A percentile compares a stretch with the other conserved stretches of the same genome.
Evolutionary conservation across 2,888 invertebrate species (phyloP).

Genomic region (Tillus elongatus): DNA sequence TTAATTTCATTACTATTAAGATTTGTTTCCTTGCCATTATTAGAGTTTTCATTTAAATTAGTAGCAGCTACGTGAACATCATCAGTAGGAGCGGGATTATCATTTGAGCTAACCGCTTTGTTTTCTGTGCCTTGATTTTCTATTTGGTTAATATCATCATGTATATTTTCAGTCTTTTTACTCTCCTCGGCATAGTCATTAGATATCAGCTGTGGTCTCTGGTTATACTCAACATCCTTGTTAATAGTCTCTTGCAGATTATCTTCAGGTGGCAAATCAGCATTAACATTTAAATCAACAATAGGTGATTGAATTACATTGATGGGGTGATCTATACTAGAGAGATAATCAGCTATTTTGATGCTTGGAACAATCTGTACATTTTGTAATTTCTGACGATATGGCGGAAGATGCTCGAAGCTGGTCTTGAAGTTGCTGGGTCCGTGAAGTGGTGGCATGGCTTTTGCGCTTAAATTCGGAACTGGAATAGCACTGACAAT

Average conservation of each 20-base stretch:
- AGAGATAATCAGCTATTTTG: slow-evolving; percentile 57
- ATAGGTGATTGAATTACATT: slow-evolving; percentile 61
- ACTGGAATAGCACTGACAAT: slow-evolving; percentile 5
- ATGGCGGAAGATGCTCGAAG: slow-evolving; percentile 6
- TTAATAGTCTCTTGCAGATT: slow-evolving; percentile 20
- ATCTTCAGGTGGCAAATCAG: too few species aligned
- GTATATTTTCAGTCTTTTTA: slow-evolving; percentile 10
- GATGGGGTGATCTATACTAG: slow-evolving; percentile 63
- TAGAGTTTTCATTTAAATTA: background rate
- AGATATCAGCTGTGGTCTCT: background rate
- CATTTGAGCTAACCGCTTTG: slow-evolving; percentile 26
- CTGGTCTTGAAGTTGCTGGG: slow-evolving; percentile 11
- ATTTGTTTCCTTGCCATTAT: background rate
- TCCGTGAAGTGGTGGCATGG: slow-evolving; percentile 10
- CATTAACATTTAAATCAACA: slow-evolving; percentile 48
- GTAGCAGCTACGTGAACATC: slow-evolving; percentile 48
- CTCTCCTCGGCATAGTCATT: slow-evolving; percentile 1
- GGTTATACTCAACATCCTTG: slow-evolving; percentile 7
- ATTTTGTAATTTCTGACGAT: slow-evolving; percentile 23
- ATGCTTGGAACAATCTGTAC: slow-evolving; percentile 56
- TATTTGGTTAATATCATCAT: background rate
- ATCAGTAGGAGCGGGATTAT: slow-evolving; percentile 40
- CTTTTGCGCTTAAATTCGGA: slow-evolving; percentile 7
- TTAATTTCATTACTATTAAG: background rate
- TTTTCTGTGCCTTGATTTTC: background rate